Evolutionary conservation across 1,140 invertebrate species (phyloP), one percentile per base, ranked within the genome.

Genomic region (Leguminivora glycinivorella): DNA sequence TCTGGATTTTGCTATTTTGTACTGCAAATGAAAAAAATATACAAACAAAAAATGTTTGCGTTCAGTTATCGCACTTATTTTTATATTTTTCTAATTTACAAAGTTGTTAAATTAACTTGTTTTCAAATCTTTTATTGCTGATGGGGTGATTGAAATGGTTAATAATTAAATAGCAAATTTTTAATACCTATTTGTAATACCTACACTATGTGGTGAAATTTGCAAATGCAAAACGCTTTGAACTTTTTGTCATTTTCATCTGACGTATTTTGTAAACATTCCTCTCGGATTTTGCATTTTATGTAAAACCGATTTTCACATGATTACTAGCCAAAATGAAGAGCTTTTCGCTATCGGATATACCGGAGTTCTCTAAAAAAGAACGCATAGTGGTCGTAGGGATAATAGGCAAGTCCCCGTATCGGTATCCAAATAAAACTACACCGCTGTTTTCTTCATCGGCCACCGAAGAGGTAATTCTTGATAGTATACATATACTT

Each of bases 361-460:
- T 93, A 47, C 91, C 90, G 5, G 87, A 92, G 22, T 93, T 92
- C 81, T 91, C 90, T 3, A 83, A 86, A 60, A 87, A 82, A 58
- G 85, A 91, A 6, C 82, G 85, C 10, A 92, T 92, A 47, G 89
- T 92, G 3, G 87, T 92, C 26, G 86, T 92, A 4, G 92, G 92
- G 58, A 75, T 92, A 9, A 89, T 92, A 43, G 92, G 92, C 40
- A 92, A 92, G 72, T 92, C 91, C 26, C 84, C 88, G 5, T 92
- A 91, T 74, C 80, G 89, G 26, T 87, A 88, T 75, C 83, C 83
- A 22, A 89, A 92, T 70, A 92, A 92, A 84, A 84, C 90, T 29
- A 85, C 87, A 43, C 88, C 90, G 43, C 81, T 92, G 19, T 68
- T 90, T 38, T 75, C 83, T 40, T 75, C 83, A 29, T 77, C 80